Conservation (phyloP, 2,113 vertebrate genomes). For the Lepidothrix coronata region DNA sequence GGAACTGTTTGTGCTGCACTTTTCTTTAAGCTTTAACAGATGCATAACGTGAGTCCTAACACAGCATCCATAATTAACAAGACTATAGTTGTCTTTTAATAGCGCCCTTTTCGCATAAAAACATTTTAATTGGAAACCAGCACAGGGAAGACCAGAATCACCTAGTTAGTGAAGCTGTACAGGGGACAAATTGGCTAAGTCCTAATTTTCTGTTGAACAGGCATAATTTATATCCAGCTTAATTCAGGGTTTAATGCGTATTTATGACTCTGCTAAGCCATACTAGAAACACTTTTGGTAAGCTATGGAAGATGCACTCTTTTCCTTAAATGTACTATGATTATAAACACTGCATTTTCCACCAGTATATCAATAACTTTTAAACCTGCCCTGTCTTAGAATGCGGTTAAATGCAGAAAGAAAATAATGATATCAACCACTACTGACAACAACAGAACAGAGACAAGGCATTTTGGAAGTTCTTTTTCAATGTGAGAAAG, state of each 20-base stretch:
- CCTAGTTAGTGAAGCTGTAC: not conserved
- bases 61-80: not conserved
- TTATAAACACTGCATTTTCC: not conserved
- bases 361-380: not conserved
- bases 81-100: not conserved
- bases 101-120: not conserved
- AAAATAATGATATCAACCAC: not conserved
- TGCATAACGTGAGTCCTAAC: not conserved
- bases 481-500: not conserved
- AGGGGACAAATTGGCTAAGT: not conserved
- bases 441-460: not conserved
- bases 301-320: not conserved
- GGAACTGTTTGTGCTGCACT: not conserved
- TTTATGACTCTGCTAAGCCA: not conserved
- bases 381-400: not conserved
- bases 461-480: not conserved
- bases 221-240: not conserved
- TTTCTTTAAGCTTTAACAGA: not conserved
- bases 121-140: not conserved
- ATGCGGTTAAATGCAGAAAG: not conserved
- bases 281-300: not conserved
- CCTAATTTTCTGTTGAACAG: not conserved
- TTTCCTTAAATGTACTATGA: not conserved
- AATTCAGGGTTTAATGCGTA: not conserved
- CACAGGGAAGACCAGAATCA: not conserved